A percentile compares a stretch with the other conserved stretches of the same genome.
phyloP scores from a whole-genome alignment of 2,888 invertebrate genomes.

The Tinea trinotella region DNA sequence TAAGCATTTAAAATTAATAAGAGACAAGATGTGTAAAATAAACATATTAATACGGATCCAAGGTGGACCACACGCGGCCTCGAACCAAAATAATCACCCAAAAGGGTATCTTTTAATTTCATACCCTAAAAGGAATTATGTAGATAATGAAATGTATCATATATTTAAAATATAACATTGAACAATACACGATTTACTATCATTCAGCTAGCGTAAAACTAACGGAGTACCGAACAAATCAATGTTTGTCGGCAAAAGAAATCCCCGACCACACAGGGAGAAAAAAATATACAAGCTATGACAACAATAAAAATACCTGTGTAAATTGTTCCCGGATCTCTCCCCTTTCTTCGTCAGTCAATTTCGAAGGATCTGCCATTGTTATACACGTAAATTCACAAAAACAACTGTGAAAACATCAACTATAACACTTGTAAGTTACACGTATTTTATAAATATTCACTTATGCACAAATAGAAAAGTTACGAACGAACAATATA shows the following conservation, averaged over 20 bases:
- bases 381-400: slow-evolving; percentile 50
- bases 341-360: slow-evolving; percentile 78
- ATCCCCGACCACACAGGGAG: neutral
- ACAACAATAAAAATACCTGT: slow-evolving; percentile 70
- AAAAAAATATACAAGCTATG: neutral
- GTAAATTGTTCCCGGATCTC: slow-evolving; percentile 85
- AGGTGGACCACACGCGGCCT: slow-evolving; percentile 14
- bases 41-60: slow-evolving; percentile 1
- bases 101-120: neutral
- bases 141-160: neutral
- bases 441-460: neutral
- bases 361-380: slow-evolving; percentile 69
- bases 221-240: neutral
- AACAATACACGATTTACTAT: neutral
- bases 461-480: neutral
- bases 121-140: neutral
- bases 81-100: slow-evolving; percentile 13
- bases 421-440: slow-evolving; percentile 9
- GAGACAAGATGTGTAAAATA: neutral
- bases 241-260: neutral
- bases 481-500: neutral
- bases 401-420: slow-evolving; percentile 54
- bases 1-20: neutral
- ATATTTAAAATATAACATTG: neutral
- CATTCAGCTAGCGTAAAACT: neutral